Evolutionary conservation across 2,888 invertebrate genomes (phyloP).

Genomic region (Athetis lepigone): DNA sequence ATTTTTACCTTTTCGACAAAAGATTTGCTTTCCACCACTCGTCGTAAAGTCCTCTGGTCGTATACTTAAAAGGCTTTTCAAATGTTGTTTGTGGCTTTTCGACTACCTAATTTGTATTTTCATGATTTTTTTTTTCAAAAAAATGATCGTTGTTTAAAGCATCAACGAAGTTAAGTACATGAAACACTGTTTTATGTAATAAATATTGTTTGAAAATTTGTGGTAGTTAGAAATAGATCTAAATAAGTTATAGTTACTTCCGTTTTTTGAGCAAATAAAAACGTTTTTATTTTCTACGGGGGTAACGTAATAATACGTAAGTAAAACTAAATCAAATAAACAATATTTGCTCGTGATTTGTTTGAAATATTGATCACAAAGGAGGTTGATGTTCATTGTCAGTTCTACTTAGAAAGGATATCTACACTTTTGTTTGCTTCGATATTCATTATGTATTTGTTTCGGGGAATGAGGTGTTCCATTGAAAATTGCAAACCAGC

Average conservation of each 20-base stretch:
- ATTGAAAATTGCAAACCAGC: slow-evolving; percentile 7
- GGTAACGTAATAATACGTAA: not conserved
- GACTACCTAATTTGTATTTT: slow-evolving; percentile 40
- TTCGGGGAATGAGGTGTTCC: not conserved
- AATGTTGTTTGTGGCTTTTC: slow-evolving; percentile 40
- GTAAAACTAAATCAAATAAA: slow-evolving; percentile 7
- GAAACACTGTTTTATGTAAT: not conserved
- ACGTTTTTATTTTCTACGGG: not conserved
- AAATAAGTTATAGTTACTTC: slow-evolving; percentile 5
- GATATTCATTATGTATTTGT: slow-evolving; percentile 3
- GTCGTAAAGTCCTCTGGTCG: slow-evolving; percentile 43
- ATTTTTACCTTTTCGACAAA: slow-evolving; percentile 63
- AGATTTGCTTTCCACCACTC: slow-evolving; percentile 57
- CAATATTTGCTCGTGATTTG: not conserved
- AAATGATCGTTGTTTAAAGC: not conserved
- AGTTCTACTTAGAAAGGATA: not conserved
- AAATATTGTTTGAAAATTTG: slow-evolving; percentile 16
- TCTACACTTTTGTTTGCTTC: not conserved
- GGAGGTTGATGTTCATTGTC: slow-evolving; percentile 8
- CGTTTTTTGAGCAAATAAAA: too few relatives aligned
- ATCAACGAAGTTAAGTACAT: not conserved
- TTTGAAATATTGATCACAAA: slow-evolving; percentile 4
- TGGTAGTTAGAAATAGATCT: not conserved
- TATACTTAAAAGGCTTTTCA: slow-evolving; percentile 33
- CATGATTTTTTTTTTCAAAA: not conserved